Percentiles rank a stretch among this genome's conserved stretches.
These are phyloP conservation scores for Cottus gobio DNA, from an alignment of 2,113 vertebrate species.

Conservation along the genomic window DNA sequence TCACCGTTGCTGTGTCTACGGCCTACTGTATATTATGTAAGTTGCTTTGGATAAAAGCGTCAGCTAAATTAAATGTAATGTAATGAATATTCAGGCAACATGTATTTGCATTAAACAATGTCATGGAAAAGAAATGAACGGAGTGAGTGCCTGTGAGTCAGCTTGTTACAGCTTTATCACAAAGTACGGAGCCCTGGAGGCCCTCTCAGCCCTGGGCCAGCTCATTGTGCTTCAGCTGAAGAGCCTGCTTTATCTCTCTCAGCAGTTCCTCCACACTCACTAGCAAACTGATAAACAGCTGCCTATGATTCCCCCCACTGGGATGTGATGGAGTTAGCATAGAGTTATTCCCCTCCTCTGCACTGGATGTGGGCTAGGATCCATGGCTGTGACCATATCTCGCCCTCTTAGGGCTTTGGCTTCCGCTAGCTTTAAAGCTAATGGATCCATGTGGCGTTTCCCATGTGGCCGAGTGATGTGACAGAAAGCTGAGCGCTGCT, in stretches of 20 bases:
- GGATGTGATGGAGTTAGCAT: slow-evolving; percentile 39
- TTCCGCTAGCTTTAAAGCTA: slow-evolving; percentile 47
- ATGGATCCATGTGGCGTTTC: slow-evolving; percentile 38
- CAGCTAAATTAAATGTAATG: no score
- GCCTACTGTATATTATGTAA: no score
- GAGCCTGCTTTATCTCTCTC: slow-evolving; percentile 71
- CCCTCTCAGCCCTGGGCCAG: slow-evolving; percentile 33
- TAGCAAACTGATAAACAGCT: slow-evolving; percentile 69
- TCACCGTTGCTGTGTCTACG: no score
- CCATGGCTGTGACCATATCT: slow-evolving; percentile 41
- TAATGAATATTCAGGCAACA: slow-evolving; percentile 31
- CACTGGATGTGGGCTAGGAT: slow-evolving; percentile 46
- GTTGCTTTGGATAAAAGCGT: no score
- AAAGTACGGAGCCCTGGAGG: slow-evolving; percentile 41
- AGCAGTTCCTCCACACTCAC: slow-evolving; percentile 64
- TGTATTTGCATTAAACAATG: slow-evolving; percentile 40
- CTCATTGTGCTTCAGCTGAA: slow-evolving; percentile 61
- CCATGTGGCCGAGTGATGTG: slow-evolving; percentile 34
- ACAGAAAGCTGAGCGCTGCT: slow-evolving; percentile 38
- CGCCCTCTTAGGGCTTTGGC: slow-evolving; percentile 53
- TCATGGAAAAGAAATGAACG: slow-evolving; percentile 34
- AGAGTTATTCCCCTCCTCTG: slow-evolving; percentile 33
- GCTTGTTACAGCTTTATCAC: slow-evolving; percentile 59
- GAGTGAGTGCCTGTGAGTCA: slow-evolving; percentile 50
- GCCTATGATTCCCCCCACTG: slow-evolving; percentile 46